Conservation (phyloP, 2,797 vertebrate species). For the Sebastes diaconus region DNA sequence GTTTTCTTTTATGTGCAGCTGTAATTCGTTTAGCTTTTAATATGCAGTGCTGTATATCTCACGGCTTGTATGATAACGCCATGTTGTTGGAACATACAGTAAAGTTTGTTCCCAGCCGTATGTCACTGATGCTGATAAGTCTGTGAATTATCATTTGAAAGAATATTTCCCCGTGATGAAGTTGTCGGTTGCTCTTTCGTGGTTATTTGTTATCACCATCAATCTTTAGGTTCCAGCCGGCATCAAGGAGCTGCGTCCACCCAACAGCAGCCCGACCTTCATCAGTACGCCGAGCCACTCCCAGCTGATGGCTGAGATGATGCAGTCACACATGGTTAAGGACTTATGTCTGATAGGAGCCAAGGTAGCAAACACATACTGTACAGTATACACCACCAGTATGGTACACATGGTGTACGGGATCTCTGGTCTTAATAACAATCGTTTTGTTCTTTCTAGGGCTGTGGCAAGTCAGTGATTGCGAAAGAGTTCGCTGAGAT, state of each 20-base stretch:
- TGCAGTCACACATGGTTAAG: conserved; percentile 96
- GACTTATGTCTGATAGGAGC: conserved; percentile 96
- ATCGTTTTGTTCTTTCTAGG: conserved; percentile 77
- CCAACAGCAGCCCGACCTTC: conserved; percentile 79
- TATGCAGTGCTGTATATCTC: background rate
- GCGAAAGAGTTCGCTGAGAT: conserved; percentile 91
- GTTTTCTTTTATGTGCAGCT: background rate
- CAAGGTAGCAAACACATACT: conserved; percentile 84
- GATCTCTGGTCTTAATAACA: background rate
- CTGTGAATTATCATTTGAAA: background rate
- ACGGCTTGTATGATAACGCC: background rate
- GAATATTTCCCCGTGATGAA: background rate
- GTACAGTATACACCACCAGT: background rate
- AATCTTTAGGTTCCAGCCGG: conserved; percentile 88
- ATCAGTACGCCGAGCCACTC: conserved; percentile 89
- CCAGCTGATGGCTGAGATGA: conserved; percentile 93
- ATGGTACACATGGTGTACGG: rapidly evolving
- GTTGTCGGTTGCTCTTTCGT: background rate
- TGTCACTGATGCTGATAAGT: background rate
- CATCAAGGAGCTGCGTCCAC: conserved; percentile 71
- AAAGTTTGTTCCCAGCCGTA: background rate
- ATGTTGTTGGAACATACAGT: background rate
- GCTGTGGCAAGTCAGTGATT: conserved; percentile 95
- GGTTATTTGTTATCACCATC: background rate
- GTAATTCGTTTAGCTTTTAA: background rate